Evolutionary conservation across 2,888 invertebrate genomes (phyloP).

Genomic region (Calliphora vomitoria): DNA sequence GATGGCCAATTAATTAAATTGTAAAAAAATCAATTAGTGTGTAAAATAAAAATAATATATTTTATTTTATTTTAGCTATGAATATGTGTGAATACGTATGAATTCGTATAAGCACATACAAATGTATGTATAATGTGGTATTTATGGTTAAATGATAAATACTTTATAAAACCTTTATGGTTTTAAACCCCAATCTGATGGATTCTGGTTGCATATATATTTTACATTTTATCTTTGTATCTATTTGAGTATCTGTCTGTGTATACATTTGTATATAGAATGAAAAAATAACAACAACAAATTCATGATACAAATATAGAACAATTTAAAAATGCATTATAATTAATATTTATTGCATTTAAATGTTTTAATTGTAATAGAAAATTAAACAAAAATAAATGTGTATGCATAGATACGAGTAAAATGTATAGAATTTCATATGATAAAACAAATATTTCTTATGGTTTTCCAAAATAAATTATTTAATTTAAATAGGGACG

Average conservation of each 20-base stretch:
- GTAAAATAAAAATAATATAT: slow-evolving; percentile 16
- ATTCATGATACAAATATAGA: background rate
- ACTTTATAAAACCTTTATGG: slow-evolving; percentile 33
- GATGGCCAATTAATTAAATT: slow-evolving; percentile 59
- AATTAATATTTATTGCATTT: slow-evolving; percentile 51
- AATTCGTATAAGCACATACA: background rate
- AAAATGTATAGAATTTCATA: background rate
- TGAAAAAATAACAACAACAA: background rate
- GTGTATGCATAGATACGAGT: background rate
- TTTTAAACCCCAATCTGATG: slow-evolving; percentile 12
- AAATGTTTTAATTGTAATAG: slow-evolving; percentile 39
- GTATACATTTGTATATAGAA: background rate
- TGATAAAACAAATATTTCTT: background rate
- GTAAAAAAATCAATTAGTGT: slow-evolving; percentile 53
- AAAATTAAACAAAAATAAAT: slow-evolving; percentile 20
- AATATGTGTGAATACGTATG: background rate
- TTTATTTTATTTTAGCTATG: background rate
- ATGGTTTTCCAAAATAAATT: background rate
- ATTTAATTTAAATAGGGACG: background rate
- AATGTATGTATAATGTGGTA: slow-evolving; percentile 32
- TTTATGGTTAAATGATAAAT: slow-evolving; percentile 50
- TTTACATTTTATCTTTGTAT: background rate
- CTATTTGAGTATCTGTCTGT: background rate
- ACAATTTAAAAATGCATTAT: slow-evolving; percentile 8
- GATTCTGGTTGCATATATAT: background rate